Evolutionary conservation across 2,113 vertebrate species (phyloP), one percentile per base, ranked within the genome.

Genomic region (Gobio gobio): DNA sequence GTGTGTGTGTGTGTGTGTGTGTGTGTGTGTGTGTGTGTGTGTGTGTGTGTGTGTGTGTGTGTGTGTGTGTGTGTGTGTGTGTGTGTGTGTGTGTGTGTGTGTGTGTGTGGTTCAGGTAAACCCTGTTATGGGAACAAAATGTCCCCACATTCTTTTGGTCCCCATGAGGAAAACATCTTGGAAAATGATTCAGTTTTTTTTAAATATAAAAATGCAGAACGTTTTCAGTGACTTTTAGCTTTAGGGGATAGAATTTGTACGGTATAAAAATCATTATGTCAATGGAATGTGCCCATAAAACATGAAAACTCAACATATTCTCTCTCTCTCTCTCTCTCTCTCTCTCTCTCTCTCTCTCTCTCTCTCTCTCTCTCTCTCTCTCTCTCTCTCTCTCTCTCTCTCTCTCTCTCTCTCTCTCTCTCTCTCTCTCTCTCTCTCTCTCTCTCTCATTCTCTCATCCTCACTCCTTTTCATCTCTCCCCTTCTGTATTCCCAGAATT

Each of bases 401-500:
- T 76, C 33, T 33, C 56, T 24, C 47, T 63, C 83, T 49, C 47
- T 86, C 47, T 18, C 43, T 29, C n/a, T 14, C 8, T 13, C 3
- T 16, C 58, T 64, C n/a, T 45, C 61, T 85, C n/a, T 36, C 10
- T 74, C 73, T 29, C 40, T 76, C 33, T 33, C 56, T 24, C 47
- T 63, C 83, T 49, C 47, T 86, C 47, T 18, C 43, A n/a, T n/a
- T n/a, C n/a, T n/a, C n/a, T n/a, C 16, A 20, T 10, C 3, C 43
- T 77, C 26, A 7, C 74, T 78, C 66, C n/a, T 76, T 85, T 43
- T 72, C 16, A 12, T 61, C 63, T 29, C 9, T 47, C 76, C 43
- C 5, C 26, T 16, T 74, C 84, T 86, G 18, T 75, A 40, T 72
- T 72, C 64, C 45, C 49, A 61, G 56, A 74, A 74, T 54, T 63